A percentile compares a stretch with the other conserved stretches of the same genome.
These are phyloP conservation scores for Orthosia gothica DNA, from an alignment of 2,888 invertebrate species.

Conservation along the genomic window DNA sequence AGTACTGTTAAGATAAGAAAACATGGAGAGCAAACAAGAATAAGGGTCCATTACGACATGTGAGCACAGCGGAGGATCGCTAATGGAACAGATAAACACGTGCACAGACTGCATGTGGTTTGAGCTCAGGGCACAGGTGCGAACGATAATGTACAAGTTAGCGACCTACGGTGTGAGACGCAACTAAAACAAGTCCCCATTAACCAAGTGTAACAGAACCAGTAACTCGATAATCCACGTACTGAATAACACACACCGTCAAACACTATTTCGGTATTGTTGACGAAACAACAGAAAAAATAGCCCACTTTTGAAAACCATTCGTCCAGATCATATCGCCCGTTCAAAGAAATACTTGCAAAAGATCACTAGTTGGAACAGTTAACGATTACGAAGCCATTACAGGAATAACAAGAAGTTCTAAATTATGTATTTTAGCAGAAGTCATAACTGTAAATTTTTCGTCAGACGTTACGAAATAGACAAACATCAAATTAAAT, in stretches of 20 bases:
- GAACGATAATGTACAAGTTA: conserved; percentile 54
- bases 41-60: conserved; percentile 59
- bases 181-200: conserved; percentile 56
- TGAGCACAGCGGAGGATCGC: conserved; percentile 50
- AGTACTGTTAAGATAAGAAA: conserved; percentile 48
- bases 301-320: conserved; percentile 56
- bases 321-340: conserved; percentile 29
- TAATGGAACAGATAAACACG: conserved; percentile 69
- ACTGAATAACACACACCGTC: conserved; percentile 48
- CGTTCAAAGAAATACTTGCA: conserved; percentile 47
- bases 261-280: conserved; percentile 22
- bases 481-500: conserved; percentile 39
- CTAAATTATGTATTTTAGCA: conserved; percentile 24
- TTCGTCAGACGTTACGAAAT: conserved; percentile 37
- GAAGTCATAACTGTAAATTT: conserved; percentile 35
- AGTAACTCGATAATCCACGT: conserved; percentile 52
- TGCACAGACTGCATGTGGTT: conserved; percentile 38
- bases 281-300: conserved; percentile 54
- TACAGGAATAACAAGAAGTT: conserved; percentile 22
- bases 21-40: conserved; percentile 59
- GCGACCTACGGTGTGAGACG: conserved; percentile 55
- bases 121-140: conserved; percentile 59
- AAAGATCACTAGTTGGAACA: conserved; percentile 32
- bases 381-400: conserved; percentile 36
- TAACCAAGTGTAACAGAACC: conserved; percentile 63